Evolutionary conservation across 37 sponge, comb jelly and placozoan species (phyloP).

Genomic region (Trichoplax adhaerens): DNA sequence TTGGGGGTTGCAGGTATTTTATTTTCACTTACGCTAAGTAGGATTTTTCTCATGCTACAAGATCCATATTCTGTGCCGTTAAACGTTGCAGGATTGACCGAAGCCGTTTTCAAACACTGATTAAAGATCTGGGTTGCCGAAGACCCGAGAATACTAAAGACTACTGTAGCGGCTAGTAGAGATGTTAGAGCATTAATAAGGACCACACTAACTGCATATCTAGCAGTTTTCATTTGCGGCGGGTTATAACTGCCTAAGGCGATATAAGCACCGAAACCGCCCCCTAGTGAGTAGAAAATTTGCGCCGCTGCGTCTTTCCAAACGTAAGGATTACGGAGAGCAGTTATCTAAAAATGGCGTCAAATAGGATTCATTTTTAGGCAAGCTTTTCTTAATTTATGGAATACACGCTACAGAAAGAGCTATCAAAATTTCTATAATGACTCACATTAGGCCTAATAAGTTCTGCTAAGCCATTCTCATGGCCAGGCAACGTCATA

Average conservation of each 20-base stretch:
- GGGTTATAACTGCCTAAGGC: conserved; percentile 16
- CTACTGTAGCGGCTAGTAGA: conserved; percentile 59
- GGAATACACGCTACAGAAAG: too few relatives aligned
- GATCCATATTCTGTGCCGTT: too few relatives aligned
- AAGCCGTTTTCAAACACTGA: too few relatives aligned
- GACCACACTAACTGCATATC: conserved; percentile 56
- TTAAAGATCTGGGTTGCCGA: too few relatives aligned
- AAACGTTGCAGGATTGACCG: too few relatives aligned
- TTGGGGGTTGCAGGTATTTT: too few relatives aligned
- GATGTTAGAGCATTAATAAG: conserved; percentile 67
- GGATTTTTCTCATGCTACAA: too few relatives aligned
- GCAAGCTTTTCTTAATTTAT: too few relatives aligned
- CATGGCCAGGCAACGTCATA: neutral
- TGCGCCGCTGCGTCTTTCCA: conserved; percentile 21
- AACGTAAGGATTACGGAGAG: conserved; percentile 10
- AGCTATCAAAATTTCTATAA: too few relatives aligned
- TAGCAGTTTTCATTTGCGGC: conserved; percentile 5
- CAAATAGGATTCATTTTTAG: too few relatives aligned
- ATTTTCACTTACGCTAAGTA: too few relatives aligned
- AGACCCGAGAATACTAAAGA: conserved; percentile 71
- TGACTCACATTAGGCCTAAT: neutral
- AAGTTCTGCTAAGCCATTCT: neutral
- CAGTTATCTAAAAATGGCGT: too few relatives aligned
- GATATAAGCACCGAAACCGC: conserved; percentile 17
- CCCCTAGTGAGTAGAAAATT: conserved; percentile 17